Evolutionary conservation across 2,113 vertebrate species (phyloP).

Genomic region (Candoia aspera): DNA sequence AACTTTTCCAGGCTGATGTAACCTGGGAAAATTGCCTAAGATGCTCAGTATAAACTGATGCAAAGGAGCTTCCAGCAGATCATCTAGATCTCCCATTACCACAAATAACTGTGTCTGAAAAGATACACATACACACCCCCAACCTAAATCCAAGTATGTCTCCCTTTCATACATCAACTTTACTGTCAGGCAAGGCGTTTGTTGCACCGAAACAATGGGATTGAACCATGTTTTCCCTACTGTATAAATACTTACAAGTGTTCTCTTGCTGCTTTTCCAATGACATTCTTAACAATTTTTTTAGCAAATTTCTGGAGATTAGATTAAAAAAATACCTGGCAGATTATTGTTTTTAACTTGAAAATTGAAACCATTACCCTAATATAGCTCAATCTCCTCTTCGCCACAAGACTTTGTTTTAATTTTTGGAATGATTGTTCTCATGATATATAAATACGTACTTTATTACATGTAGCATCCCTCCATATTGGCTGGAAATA

Average conservation of each 20-base stretch:
- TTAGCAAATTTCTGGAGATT: not conserved
- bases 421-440: not conserved
- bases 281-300: no score
- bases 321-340: slow-evolving; percentile 21
- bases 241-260: not conserved
- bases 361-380: slow-evolving; percentile 23
- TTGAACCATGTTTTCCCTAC: not conserved
- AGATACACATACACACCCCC: not conserved
- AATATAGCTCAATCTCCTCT: not conserved
- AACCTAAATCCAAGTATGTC: not conserved
- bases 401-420: not conserved
- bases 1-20: not conserved
- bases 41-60: not conserved
- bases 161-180: not conserved
- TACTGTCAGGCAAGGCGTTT: not conserved
- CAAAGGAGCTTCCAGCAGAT: not conserved
- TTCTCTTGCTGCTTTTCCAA: not conserved
- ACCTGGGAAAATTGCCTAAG: not conserved
- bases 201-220: not conserved
- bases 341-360: slow-evolving; percentile 11
- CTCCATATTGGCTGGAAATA: no score
- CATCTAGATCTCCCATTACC: not conserved
- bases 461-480: no score
- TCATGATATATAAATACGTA: not conserved
- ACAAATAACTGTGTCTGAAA: not conserved